Evolutionary conservation across 2,888 invertebrate genomes (phyloP).

Genomic region (Acrobasis repandana): DNA sequence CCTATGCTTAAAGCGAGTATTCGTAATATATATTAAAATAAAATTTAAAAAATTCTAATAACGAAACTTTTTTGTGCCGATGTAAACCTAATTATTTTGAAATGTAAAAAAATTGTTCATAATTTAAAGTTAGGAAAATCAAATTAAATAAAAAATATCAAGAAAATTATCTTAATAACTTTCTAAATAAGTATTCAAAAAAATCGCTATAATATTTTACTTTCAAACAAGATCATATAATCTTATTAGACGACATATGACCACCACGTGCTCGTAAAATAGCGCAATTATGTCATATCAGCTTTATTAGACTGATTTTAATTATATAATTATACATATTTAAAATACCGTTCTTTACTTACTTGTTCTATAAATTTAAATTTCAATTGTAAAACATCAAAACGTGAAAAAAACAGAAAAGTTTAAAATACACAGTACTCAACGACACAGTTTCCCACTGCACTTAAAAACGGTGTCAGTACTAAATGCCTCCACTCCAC

Average conservation of each 20-base stretch:
- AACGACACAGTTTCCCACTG: slow-evolving; percentile 13
- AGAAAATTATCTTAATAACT: too few relatives aligned
- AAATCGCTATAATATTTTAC: not conserved
- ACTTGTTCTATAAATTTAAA: not conserved
- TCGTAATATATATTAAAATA: too few relatives aligned
- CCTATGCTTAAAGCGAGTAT: too few relatives aligned
- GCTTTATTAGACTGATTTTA: not conserved
- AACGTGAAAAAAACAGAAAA: not conserved
- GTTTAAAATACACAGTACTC: slow-evolving; percentile 10
- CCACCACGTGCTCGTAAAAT: not conserved
- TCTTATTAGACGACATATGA: not conserved
- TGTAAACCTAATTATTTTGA: too few relatives aligned
- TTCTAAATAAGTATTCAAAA: too few relatives aligned
- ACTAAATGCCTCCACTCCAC: slow-evolving; percentile 16
- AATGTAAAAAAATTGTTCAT: too few relatives aligned
- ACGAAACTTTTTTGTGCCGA: too few relatives aligned
- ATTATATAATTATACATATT: not conserved
- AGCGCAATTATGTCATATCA: not conserved
- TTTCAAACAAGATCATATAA: not conserved
- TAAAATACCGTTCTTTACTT: not conserved
- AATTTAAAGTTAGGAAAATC: too few relatives aligned
- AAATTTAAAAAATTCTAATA: too few relatives aligned
- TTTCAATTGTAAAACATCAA: slow-evolving; percentile 19
- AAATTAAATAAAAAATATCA: too few relatives aligned
- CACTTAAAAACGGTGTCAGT: slow-evolving; percentile 17